Base-by-base conservation (phyloP, 1,140 invertebrate species). In the Apolygus lucorum region DNA sequence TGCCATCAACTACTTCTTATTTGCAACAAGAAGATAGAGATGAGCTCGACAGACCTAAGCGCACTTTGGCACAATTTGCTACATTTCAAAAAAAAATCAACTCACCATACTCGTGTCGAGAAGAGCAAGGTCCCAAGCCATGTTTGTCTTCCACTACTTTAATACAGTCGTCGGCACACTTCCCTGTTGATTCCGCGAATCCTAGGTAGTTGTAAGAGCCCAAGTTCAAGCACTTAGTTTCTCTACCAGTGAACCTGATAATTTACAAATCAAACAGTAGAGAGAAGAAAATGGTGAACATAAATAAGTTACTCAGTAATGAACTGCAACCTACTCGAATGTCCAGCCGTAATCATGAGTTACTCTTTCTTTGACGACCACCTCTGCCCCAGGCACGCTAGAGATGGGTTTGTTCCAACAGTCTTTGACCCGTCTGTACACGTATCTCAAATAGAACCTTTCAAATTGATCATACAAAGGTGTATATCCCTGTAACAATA, bases 121-220 rank as follows among this genome's bases (percentile, higher is more conserved):
- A 76, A 71, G 82, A 90, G 74, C 87, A 85, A 49, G 83, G 82
- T n/a, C 87, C 85, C 59, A 91, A 80, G n/a, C 93, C 93, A 74
- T 84, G 84, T 70, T 85, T 78, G 54, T 82, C 78, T 59, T 82
- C 78, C 0, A 91, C 80, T 1, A 82, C 77, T 63, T 84, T 73
- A 73, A 87, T 84, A 27, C 90, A 85, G 52, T 86, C 81, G 65
- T 90, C 85, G 1, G 90, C 87, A 78, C 91, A 91, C 17, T 82
- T 81, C 11, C 93, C 92, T 1, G 80, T 77, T 68, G 85, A 84
- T 77, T 92, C 87, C 24, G 91, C 90, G 79, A 96, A 95, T 0
- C 93, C 93, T 59, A 96, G 80, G 78, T 96, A 96, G 80, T 96
- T 96, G 78, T 96, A 96, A 0, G 93, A 96, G 66, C 92, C 93